A percentile compares a stretch with the other conserved stretches of the same genome.
Conservation (phyloP, 2,888 invertebrate genomes). For the Stenichneumon culpator region DNA sequence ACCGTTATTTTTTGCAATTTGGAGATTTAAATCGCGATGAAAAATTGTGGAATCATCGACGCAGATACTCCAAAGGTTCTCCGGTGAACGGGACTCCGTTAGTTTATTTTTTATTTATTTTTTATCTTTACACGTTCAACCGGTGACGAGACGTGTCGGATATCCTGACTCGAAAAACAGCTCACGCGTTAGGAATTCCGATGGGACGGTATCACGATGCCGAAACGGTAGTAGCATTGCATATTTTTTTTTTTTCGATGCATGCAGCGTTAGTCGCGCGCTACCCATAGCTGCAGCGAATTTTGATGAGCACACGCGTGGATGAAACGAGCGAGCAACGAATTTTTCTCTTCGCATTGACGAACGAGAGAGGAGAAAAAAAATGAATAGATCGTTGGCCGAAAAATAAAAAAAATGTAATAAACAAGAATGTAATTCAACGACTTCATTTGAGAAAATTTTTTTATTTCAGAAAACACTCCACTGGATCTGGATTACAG, state of each 20-base stretch:
- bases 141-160: constrained; percentile 39
- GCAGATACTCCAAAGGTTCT: constrained; percentile 10
- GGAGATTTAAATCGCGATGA: constrained; percentile 16
- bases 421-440: constrained; percentile 56
- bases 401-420: constrained; percentile 42
- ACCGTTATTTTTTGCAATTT: constrained; percentile 15
- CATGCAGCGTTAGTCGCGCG: constrained; percentile 83
- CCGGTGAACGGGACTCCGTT: constrained; percentile 8
- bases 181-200: constrained; percentile 24
- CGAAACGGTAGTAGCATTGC: constrained; percentile 32
- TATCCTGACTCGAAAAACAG: constrained; percentile 41
- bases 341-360: constrained; percentile 41
- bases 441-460: constrained; percentile 62
- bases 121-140: background rate
- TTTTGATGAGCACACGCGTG: constrained; percentile 73
- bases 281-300: constrained; percentile 71
- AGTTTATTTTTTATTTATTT: background rate
- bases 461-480: constrained; percentile 66
- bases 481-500: constrained; percentile 59
- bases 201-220: constrained; percentile 30
- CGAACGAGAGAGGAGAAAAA: constrained; percentile 12
- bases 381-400: constrained; percentile 36
- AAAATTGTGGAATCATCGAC: background rate
- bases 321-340: constrained; percentile 29
- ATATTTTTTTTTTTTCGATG: constrained; percentile 67